Percentiles rank a stretch among this genome's conserved stretches.
These are phyloP conservation scores for Argyrosomus regius DNA, from an alignment of 2,797 vertebrate genomes.

Conservation along the genomic window DNA sequence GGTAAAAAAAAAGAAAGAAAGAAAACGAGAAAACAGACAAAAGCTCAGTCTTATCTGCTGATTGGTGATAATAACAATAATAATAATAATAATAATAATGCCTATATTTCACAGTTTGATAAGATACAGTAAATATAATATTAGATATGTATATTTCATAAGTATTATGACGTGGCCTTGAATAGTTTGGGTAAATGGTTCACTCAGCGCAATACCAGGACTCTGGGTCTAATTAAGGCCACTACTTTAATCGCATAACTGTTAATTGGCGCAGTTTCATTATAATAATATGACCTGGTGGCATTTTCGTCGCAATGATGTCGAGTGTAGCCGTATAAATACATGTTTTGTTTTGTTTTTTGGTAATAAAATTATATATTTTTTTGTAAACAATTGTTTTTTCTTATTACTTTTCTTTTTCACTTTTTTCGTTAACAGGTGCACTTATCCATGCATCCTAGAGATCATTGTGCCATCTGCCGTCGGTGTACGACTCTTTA, in stretches of 20 bases:
- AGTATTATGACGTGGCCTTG: background rate
- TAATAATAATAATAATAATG: background rate
- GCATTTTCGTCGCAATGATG: background rate
- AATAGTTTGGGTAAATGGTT: background rate
- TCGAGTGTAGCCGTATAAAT: background rate
- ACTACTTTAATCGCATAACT: background rate
- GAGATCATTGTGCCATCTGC: slow-evolving; percentile 4
- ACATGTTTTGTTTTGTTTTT: background rate
- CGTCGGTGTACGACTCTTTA: background rate
- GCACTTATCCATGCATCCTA: background rate
- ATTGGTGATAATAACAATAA: background rate
- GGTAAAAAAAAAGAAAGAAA: background rate
- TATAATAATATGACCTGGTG: background rate
- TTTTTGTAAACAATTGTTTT: background rate
- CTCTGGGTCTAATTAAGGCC: slow-evolving; percentile 5
- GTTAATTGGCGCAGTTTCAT: background rate
- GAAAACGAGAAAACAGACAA: background rate
- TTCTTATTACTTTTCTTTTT: background rate
- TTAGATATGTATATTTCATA: background rate
- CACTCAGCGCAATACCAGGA: background rate
- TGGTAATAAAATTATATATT: background rate
- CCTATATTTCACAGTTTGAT: background rate
- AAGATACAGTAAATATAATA: background rate
- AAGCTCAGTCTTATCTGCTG: too few relatives aligned
- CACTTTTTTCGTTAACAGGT: slow-evolving; percentile 19